phyloP scores from a whole-genome alignment of 92 coral and sea anemone species.

The Epizoanthus stellaris region DNA sequence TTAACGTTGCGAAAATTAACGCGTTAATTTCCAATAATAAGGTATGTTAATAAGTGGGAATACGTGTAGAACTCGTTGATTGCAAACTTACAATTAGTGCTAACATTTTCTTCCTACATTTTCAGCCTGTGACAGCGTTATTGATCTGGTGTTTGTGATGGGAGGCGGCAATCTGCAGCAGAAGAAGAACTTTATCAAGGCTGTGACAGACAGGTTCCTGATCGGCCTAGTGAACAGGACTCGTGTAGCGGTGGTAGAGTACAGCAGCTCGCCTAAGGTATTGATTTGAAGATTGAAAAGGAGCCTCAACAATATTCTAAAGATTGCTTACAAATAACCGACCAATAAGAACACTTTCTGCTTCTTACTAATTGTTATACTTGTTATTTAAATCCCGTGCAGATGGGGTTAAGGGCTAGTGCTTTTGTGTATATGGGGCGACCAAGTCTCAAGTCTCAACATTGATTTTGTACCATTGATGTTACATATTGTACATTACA shows the following conservation, averaged over 20 bases:
- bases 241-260: constrained; percentile 66
- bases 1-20: no score
- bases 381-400: no score
- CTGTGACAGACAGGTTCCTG: constrained; percentile 66
- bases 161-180: constrained; percentile 60
- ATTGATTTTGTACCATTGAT: no score
- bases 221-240: constrained; percentile 60
- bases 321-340: no score
- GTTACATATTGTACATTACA: no score
- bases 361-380: no score
- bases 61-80: no score
- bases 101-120: not conserved
- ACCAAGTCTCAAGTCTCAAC: no score
- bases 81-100: not conserved
- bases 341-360: not conserved
- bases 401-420: no score
- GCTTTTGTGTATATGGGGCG: no score
- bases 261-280: constrained; percentile 43
- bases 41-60: no score
- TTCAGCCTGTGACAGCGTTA: constrained; percentile 64
- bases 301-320: not conserved
- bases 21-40: no score
- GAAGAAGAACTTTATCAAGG: constrained; percentile 68
- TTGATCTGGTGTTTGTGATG: constrained; percentile 68
- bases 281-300: not conserved